Base-by-base conservation (phyloP, 2,888 invertebrate species). In the Leptinotarsa juncta region DNA sequence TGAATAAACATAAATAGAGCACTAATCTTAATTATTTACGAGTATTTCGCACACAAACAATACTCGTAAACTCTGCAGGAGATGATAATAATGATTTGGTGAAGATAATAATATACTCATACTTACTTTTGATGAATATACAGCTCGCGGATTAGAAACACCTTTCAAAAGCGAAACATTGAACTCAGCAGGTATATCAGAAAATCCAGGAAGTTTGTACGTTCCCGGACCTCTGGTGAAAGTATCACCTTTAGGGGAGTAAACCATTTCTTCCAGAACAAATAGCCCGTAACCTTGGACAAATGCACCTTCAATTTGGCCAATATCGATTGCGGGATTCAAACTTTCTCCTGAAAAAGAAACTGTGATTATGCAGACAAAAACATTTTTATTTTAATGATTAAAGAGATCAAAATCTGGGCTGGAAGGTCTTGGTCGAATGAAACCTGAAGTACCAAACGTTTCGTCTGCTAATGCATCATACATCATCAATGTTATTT, bases 321-420 rank as follows among this genome's bases (percentile, higher is more conserved):
- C 98, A 81, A 98, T 95, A 83, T 98, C 98, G 79, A 98, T 96
- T 1, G 98, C 97, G 4, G 98, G 98, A 88, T 98, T 98, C 71
- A 98, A 89, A 88, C 97, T 97, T 81, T 95, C 94, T 0, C 98
- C 86, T 86, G 70, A 32, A 80, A 79, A 42, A 42, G 10, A 42
- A 42, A 42, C 10, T 42, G 10, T 42, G 10, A 1, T 12, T 42
- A 42, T 42, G 10, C 10, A 42, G 7, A 42, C 42, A 42, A 10
- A 42, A 42, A 2, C 42, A 3, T 42, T 42, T 10, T 42, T 42
- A 42, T 7, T 42, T 42, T 3, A 42, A 10, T 42, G 42, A 42
- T 42, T 42, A 10, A 42, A 3, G 26, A 26, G 26, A 4, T 26
- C 4, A 26, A 26, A 42, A 42, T 42, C 10, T 12, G 42, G 42